Evolutionary conservation across 2,797 vertebrate genomes (phyloP).

Genomic region (Muscicapa striata): DNA sequence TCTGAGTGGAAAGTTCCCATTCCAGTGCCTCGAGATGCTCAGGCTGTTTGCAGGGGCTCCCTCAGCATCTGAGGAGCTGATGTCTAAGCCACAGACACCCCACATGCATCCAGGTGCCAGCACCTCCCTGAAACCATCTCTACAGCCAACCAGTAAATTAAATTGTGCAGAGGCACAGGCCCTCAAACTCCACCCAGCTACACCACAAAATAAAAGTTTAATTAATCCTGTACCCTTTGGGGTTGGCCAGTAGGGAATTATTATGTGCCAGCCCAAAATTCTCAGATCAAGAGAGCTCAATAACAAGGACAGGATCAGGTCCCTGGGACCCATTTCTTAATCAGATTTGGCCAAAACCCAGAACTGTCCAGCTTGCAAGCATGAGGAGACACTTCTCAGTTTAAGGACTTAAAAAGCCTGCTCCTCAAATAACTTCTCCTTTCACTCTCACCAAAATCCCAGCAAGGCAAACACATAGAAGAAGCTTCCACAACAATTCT

Average conservation of each 20-base stretch:
- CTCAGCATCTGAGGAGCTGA: not conserved
- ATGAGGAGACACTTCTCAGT: not conserved
- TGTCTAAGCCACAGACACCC: not conserved
- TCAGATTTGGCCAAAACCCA: not conserved
- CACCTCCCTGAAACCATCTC: not conserved
- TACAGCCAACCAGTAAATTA: not conserved
- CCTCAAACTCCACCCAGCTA: not conserved
- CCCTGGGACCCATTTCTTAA: not conserved
- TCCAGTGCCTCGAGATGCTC: not conserved
- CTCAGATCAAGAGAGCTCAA: not conserved
- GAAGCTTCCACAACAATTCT: not conserved
- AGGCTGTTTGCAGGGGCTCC: constrained; percentile 8
- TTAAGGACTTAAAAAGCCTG: not conserved
- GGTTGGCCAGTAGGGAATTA: not conserved
- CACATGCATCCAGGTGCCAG: accelerated
- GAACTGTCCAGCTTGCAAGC: not conserved
- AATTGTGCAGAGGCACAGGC: not conserved
- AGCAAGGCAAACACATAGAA: not conserved
- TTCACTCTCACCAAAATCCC: not conserved
- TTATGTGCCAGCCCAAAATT: not conserved
- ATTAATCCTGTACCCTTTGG: not conserved
- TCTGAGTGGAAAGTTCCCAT: constrained; percentile 25
- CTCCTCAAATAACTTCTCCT: not conserved
- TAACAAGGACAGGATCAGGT: not conserved
- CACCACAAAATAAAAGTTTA: not conserved